Percentiles rank a stretch among this genome's conserved stretches.
These are phyloP conservation scores for Hiodon tergisus DNA, from an alignment of 2,113 vertebrate genomes.

Conservation along the genomic window DNA sequence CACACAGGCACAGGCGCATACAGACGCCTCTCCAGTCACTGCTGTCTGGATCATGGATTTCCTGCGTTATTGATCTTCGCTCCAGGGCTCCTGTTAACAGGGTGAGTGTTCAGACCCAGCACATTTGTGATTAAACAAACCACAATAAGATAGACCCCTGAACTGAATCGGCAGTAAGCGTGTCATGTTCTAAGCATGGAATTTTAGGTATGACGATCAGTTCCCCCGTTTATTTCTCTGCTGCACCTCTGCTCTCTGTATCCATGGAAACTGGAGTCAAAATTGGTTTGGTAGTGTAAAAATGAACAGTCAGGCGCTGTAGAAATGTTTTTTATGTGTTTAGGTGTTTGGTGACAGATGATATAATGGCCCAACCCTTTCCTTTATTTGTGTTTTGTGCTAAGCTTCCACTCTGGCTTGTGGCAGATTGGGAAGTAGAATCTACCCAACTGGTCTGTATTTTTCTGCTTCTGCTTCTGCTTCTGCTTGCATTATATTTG, in stretches of 20 bases:
- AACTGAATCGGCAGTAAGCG: background rate
- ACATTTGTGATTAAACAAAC: background rate
- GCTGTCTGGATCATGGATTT: background rate
- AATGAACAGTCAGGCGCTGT: too few relatives aligned
- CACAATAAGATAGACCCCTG: background rate
- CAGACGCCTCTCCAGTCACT: background rate
- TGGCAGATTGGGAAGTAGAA: background rate
- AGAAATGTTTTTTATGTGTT: too few relatives aligned
- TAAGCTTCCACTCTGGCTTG: background rate
- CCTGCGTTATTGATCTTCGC: background rate
- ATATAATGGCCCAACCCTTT: too few relatives aligned
- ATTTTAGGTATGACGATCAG: background rate
- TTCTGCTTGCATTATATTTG: background rate
- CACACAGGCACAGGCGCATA: background rate
- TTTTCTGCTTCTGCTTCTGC: too few relatives aligned
- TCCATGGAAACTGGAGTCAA: background rate
- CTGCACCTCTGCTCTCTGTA: slow-evolving; percentile 4
- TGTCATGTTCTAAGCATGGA: background rate
- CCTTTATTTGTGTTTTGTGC: background rate
- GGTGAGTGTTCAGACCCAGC: background rate
- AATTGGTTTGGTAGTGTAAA: too few relatives aligned
- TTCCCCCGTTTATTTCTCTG: background rate
- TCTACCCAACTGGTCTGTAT: background rate
- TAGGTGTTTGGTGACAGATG: too few relatives aligned
- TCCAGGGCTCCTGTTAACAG: background rate